phyloP scores from a whole-genome alignment of 2,888 invertebrate genomes.

The Spicauda simplicius region DNA sequence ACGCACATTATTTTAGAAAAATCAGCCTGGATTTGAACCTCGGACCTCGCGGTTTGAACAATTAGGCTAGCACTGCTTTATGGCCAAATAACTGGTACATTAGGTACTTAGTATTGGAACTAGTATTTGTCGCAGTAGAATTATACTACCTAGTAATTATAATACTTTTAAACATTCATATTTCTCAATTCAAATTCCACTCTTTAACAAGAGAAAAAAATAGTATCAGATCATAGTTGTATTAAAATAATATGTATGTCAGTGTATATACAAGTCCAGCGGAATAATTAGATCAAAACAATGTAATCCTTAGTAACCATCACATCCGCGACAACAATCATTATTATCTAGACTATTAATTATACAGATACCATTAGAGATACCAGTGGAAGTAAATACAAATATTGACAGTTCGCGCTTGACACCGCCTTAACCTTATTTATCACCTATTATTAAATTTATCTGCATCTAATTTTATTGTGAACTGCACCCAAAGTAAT shows the following conservation, averaged over 20 bases:
- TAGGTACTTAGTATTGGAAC: no score
- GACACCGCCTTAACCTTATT: slow-evolving; percentile 78
- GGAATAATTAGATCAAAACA: slow-evolving; percentile 39
- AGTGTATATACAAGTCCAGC: neutral
- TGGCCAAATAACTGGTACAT: no score
- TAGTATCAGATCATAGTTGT: no score
- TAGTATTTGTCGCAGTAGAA: no score
- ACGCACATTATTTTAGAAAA: no score
- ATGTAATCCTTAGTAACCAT: slow-evolving; percentile 49
- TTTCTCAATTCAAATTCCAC: no score
- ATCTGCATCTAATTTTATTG: slow-evolving; percentile 63
- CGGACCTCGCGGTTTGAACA: no score
- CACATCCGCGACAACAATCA: slow-evolving; percentile 48
- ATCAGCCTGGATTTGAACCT: no score
- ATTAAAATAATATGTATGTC: neutral
- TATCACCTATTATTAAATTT: slow-evolving; percentile 67
- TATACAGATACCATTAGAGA: slow-evolving; percentile 45
- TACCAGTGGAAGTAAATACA: slow-evolving; percentile 55
- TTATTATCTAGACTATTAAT: slow-evolving; percentile 51
- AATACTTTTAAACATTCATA: no score
- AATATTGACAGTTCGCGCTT: slow-evolving; percentile 77
- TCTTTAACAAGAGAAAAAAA: no score
- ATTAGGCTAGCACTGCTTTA: no score
- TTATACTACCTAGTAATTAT: no score
- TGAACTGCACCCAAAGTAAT: slow-evolving; percentile 43